Conservation (phyloP, 1,140 invertebrate species). For the Eurosta solidaginis region DNA sequence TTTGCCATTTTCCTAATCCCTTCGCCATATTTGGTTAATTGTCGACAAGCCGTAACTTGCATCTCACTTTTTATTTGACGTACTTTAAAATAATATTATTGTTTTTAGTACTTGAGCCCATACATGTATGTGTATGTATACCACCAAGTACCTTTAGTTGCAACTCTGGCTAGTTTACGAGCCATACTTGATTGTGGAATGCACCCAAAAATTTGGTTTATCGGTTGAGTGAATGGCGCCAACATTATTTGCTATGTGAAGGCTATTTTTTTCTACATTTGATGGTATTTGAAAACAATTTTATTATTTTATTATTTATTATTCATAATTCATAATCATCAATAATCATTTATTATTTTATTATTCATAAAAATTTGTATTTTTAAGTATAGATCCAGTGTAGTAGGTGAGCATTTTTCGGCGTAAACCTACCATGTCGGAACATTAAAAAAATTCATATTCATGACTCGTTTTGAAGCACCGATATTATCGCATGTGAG, state of each 20-base stretch:
- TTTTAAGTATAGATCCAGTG: too few species aligned
- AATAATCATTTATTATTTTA: too few species aligned
- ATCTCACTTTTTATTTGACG: neutral
- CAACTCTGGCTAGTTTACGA: neutral
- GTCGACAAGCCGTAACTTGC: neutral
- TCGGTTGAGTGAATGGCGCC: neutral
- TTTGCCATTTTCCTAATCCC: neutral
- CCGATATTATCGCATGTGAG: too few species aligned
- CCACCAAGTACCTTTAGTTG: neutral
- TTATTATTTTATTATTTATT: too few species aligned
- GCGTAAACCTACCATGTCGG: too few species aligned
- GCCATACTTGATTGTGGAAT: neutral
- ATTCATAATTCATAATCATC: too few species aligned
- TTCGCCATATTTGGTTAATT: constrained; percentile 3
- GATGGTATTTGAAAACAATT: too few species aligned
- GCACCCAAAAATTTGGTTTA: neutral
- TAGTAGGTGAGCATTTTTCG: too few species aligned
- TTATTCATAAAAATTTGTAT: too few species aligned
- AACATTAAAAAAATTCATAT: too few species aligned
- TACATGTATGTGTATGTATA: neutral
- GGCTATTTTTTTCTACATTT: neutral
- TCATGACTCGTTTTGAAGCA: too few species aligned
- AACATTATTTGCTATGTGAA: neutral
- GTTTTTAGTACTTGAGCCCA: constrained; percentile 6
- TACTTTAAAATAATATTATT: neutral